phyloP scores from a whole-genome alignment of 2,113 vertebrate species.

The Candoia aspera region DNA sequence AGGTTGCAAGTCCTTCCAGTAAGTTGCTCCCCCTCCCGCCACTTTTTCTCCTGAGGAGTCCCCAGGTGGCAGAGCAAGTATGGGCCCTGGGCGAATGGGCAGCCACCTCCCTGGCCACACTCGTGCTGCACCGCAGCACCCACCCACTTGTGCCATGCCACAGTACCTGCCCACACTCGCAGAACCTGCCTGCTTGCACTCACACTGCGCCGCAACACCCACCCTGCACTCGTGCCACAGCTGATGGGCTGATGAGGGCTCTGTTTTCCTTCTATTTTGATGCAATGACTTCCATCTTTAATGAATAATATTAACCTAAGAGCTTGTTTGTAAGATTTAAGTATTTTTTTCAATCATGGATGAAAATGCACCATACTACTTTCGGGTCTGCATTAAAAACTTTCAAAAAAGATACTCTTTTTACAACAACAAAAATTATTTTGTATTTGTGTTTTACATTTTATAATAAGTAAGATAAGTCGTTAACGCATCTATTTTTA shows the following conservation, averaged over 20 bases:
- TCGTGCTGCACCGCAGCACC: too few species aligned
- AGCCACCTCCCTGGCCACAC: too few species aligned
- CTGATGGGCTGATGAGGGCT: neutral
- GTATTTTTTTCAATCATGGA: neutral
- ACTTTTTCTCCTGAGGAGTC: neutral
- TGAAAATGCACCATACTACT: neutral
- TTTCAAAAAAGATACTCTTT: neutral
- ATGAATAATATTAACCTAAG: neutral
- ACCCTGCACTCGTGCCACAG: neutral
- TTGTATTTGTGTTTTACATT: neutral
- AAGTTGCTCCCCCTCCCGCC: neutral
- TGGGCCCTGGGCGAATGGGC: neutral
- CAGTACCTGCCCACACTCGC: too few species aligned
- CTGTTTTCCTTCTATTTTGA: neutral
- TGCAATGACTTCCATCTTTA: neutral
- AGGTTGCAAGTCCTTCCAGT: neutral
- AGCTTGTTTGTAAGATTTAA: neutral
- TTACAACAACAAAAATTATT: neutral
- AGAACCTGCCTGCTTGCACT: too few species aligned
- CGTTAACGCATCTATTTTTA: neutral
- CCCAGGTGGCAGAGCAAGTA: neutral
- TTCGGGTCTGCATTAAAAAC: neutral
- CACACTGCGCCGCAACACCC: neutral
- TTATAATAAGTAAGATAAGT: neutral
- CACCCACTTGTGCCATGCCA: too few species aligned